Percentiles rank a stretch among this genome's conserved stretches.
phyloP scores from a whole-genome alignment of 2,113 vertebrate genomes.

The Chaetorhynchus papuensis region DNA sequence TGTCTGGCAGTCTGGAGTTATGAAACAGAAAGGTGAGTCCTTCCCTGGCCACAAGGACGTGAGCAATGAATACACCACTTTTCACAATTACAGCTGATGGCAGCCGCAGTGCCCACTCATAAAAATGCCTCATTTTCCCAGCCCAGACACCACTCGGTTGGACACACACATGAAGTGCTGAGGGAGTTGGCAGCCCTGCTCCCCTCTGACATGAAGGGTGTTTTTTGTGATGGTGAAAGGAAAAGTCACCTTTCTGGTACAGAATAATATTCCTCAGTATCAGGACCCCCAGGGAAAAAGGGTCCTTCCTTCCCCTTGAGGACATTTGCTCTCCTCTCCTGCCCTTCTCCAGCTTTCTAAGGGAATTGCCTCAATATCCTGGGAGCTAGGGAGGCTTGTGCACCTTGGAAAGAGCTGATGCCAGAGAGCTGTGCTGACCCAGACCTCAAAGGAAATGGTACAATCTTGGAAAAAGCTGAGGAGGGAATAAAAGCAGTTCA shows the following conservation, averaged over 20 bases:
- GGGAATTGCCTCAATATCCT: background rate
- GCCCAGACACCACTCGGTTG: accelerated
- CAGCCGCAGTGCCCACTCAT: background rate
- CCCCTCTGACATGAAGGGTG: background rate
- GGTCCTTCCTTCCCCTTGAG: background rate
- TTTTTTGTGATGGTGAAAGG: background rate
- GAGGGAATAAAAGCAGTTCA: background rate
- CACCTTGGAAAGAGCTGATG: background rate
- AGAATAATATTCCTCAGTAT: background rate
- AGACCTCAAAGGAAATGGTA: background rate
- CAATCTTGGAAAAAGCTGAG: background rate
- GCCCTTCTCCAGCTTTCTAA: background rate
- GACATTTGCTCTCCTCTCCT: background rate
- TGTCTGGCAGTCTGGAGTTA: background rate
- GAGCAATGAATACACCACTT: background rate
- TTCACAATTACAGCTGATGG: background rate
- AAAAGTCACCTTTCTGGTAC: background rate
- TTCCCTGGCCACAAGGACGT: background rate
- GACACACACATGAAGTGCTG: accelerated
- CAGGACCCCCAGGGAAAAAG: background rate
- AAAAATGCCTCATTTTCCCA: background rate
- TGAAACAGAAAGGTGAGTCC: background rate
- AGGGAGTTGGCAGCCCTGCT: background rate
- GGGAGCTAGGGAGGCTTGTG: background rate
- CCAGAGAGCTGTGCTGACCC: background rate